Base-by-base conservation (phyloP, 2,888 invertebrate species). In the Ophonus ardosiacus region DNA sequence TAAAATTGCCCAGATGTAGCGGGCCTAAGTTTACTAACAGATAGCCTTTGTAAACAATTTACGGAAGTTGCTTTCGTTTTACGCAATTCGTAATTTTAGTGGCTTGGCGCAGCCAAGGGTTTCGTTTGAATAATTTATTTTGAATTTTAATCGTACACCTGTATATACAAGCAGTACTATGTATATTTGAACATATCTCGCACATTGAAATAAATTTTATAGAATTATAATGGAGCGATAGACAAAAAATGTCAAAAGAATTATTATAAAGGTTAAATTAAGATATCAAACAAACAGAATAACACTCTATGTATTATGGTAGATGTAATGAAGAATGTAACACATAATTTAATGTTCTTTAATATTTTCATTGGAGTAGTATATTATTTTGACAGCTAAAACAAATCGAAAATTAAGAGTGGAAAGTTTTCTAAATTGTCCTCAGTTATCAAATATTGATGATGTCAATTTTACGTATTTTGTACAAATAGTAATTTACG, bases 11-110 rank as follows among this genome's bases (percentile, higher is more conserved):
- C 68, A 68, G 68, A 74, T 74, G 71, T 71, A 68, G 17, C 71
- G 8, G 71, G 68, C 17, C 21, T 40, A 74, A 40, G 71, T 74
- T 74, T 43, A 43, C 43, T 74, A 71, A 43, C 43, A 40, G 18
- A 40, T 43, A 74, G 31, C 43, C 71, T 74, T 74, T 74, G 71
- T 74, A 74, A 74, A 74, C 71, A 74, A 8, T 40, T 74, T 74
- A 74, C 71, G 71, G 71, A 74, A 74, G 71, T 74, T 21, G 71
- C 71, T 74, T 74, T 74, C 71, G 10, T 74, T 74, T 74, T 74
- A 74, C 43, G 71, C 43, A 74, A 51, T 74, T 74, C 71, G 71
- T 74, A 74, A 74, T 74, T 43, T 18, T 40, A 15, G 40, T 40
- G 68, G 31, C 21, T 74, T 18, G 17, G 38, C 5, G 31, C 38